Evolutionary conservation across 1,140 invertebrate species (phyloP).

Genomic region (Drosophila asahinai): DNA sequence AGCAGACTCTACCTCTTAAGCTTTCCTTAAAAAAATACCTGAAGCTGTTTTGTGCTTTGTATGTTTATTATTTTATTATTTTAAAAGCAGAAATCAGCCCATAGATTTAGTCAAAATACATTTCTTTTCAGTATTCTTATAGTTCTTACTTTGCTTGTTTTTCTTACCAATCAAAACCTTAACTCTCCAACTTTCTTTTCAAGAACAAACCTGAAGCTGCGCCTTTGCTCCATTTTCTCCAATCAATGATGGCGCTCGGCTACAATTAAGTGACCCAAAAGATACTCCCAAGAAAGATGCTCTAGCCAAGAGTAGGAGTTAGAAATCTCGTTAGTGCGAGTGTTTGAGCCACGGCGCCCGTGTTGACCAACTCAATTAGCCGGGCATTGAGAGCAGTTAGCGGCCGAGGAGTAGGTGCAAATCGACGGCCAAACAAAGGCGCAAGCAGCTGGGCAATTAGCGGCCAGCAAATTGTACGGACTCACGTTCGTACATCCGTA

Average conservation of each 20-base stretch:
- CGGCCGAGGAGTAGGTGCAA: conserved; percentile 59
- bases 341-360: conserved; percentile 42
- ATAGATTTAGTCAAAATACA: too few species aligned
- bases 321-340: conserved; percentile 10
- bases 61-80: neutral
- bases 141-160: too few species aligned
- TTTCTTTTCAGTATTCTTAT: too few species aligned
- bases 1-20: too few species aligned
- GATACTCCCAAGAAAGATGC: neutral
- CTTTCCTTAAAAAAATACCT: neutral
- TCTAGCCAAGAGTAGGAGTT: neutral
- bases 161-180: too few species aligned
- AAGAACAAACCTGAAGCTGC: too few species aligned
- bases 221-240: too few species aligned
- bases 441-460: conserved; percentile 77
- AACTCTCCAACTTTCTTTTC: too few species aligned
- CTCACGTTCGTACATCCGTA: neutral
- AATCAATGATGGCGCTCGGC: too few species aligned
- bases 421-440: conserved; percentile 71
- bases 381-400: conserved; percentile 79
- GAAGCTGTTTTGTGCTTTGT: neutral
- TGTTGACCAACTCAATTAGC: conserved; percentile 73
- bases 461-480: conserved; percentile 42
- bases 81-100: too few species aligned
- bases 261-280: neutral